phyloP scores from a whole-genome alignment of 1,140 invertebrate genomes.

The Papilio xuthus region DNA sequence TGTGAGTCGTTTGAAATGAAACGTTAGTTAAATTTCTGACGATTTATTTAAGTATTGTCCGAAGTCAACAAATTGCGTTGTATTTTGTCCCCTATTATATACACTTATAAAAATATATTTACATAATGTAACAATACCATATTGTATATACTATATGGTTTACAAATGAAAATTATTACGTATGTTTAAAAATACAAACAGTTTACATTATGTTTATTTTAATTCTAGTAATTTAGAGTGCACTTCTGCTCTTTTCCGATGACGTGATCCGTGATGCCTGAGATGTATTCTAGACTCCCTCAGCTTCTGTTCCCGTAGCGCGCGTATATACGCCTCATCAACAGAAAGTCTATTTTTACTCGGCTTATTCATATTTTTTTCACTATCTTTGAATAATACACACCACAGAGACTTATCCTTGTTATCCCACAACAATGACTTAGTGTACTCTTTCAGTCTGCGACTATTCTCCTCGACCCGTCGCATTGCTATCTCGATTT shows the following conservation, averaged over 20 bases:
- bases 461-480: constrained; percentile 80
- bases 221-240: constrained; percentile 68
- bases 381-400: constrained; percentile 81
- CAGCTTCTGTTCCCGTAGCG: constrained; percentile 72
- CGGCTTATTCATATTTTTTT: constrained; percentile 58
- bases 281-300: constrained; percentile 70
- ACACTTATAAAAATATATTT: constrained; percentile 73
- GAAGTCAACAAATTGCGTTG: constrained; percentile 71
- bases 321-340: constrained; percentile 70
- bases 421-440: constrained; percentile 80
- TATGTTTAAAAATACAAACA: constrained; percentile 49
- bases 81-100: constrained; percentile 61
- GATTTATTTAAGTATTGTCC: constrained; percentile 76
- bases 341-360: constrained; percentile 63
- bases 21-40: constrained; percentile 55
- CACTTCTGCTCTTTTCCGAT: constrained; percentile 63
- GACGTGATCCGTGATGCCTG: constrained; percentile 69
- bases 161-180: constrained; percentile 42
- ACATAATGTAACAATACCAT: constrained; percentile 56
- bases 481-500: constrained; percentile 80
- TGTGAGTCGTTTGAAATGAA: constrained; percentile 49
- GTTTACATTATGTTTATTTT: constrained; percentile 56
- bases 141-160: constrained; percentile 50
- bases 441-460: constrained; percentile 78
- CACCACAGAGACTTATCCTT: constrained; percentile 81